Conservation (phyloP, 2,113 vertebrate species). For the Scatophagus argus region DNA sequence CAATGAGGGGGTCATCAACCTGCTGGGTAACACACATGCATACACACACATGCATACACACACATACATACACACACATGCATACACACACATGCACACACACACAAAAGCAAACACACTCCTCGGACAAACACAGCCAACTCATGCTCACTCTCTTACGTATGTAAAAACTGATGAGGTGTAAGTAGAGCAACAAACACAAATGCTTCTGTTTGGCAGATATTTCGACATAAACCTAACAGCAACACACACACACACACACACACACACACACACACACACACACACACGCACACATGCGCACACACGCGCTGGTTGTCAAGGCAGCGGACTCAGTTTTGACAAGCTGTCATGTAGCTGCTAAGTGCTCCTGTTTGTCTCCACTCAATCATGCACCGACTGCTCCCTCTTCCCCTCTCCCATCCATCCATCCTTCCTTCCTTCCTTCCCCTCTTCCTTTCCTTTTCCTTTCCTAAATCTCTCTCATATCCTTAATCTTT, state of each 20-base stretch:
- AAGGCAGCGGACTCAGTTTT: constrained; percentile 30
- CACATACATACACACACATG: not conserved
- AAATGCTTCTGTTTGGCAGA: not conserved
- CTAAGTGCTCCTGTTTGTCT: constrained; percentile 31
- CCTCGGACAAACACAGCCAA: not conserved
- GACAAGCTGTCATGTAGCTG: constrained; percentile 49
- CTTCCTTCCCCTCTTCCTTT: not conserved
- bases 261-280: constrained; percentile 8
- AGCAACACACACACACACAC: constrained; percentile 8
- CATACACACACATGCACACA: not conserved
- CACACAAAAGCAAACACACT: not conserved
- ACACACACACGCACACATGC: constrained; percentile 11
- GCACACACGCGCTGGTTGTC: constrained; percentile 21
- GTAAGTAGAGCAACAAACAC: constrained; percentile 2
- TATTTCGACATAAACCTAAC: no score
- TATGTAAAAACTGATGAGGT: constrained; percentile 22
- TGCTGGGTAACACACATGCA: constrained; percentile 87
- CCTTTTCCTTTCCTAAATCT: not conserved
- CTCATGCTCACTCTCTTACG: not conserved
- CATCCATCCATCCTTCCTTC: not conserved
- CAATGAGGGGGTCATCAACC: constrained; percentile 97
- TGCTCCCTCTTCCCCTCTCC: not conserved
- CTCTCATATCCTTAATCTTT: not conserved
- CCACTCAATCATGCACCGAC: constrained; percentile 15
- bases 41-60: not conserved